phyloP scores from a whole-genome alignment of 30 jellyfish, hydroid and myxozoan genomes.

The Mastigias papua region DNA sequence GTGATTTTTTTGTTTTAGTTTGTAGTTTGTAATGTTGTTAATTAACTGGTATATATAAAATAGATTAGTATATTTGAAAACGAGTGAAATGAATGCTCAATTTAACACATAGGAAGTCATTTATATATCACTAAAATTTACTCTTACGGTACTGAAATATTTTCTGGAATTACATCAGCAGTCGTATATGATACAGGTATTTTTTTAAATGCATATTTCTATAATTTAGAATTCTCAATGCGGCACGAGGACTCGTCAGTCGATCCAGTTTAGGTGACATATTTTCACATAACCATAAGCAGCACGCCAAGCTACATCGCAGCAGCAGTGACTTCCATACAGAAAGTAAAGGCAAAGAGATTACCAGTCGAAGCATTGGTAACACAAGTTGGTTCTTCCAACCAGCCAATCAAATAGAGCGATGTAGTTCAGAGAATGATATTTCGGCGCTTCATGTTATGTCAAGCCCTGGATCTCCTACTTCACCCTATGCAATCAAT shows the following conservation, averaged over 20 bases:
- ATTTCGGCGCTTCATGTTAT: slow-evolving; percentile 6
- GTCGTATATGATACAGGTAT: background rate
- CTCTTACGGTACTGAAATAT: too few relatives aligned
- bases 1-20: too few relatives aligned
- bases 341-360: background rate
- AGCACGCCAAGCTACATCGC: slow-evolving; percentile 51
- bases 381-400: slow-evolving; percentile 15
- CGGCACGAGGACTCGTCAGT: slow-evolving; percentile 57
- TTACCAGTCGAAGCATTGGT: background rate
- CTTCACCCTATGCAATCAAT: background rate
- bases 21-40: too few relatives aligned
- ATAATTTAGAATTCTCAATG: slow-evolving; percentile 35
- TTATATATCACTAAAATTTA: too few relatives aligned
- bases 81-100: too few relatives aligned
- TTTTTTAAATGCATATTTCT: background rate
- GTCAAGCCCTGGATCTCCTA: slow-evolving; percentile 42
- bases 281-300: slow-evolving; percentile 27
- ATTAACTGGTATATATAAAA: too few relatives aligned
- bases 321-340: slow-evolving; percentile 68
- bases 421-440: slow-evolving; percentile 42
- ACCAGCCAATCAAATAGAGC: slow-evolving; percentile 4
- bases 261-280: slow-evolving; percentile 30
- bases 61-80: too few relatives aligned
- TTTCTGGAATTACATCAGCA: too few relatives aligned
- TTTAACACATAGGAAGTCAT: too few relatives aligned